These are phyloP conservation scores for Dicranocentrus wangi DNA, from an alignment of 2,888 invertebrate genomes.

Conservation along the genomic window DNA sequence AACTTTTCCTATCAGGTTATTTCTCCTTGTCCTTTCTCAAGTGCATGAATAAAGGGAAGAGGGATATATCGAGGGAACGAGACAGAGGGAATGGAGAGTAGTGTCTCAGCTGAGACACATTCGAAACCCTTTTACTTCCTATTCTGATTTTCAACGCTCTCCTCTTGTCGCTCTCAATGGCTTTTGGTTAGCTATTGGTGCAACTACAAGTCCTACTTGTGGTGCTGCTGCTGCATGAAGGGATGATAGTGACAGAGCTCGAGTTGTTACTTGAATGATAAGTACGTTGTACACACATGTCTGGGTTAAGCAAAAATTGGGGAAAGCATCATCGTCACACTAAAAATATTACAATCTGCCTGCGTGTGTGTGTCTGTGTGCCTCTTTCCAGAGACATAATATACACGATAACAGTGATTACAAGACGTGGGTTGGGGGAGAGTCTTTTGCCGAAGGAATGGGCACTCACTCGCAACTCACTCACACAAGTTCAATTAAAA, in stretches of 20 bases:
- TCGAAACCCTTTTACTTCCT: constrained; percentile 21
- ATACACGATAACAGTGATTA: background rate
- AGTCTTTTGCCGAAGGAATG: background rate
- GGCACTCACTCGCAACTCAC: background rate
- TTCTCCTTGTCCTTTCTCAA: background rate
- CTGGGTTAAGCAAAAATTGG: constrained; percentile 51
- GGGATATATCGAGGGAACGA: constrained; percentile 5
- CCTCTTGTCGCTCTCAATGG: background rate
- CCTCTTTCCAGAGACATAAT: background rate
- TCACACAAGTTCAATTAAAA: constrained; percentile 49
- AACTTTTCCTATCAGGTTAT: constrained; percentile 19
- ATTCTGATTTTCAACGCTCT: constrained; percentile 9
- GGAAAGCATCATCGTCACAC: constrained; percentile 34
- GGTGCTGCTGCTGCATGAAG: background rate
- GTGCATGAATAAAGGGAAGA: constrained; percentile 4
- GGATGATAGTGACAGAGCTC: background rate
- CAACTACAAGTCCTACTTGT: background rate
- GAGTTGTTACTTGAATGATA: constrained; percentile 44
- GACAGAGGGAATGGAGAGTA: constrained; percentile 31
- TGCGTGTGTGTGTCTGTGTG: background rate
- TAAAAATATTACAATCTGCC: constrained; percentile 27
- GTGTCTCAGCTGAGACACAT: constrained; percentile 49
- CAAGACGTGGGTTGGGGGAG: background rate
- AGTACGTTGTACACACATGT: constrained; percentile 53
- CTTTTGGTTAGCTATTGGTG: background rate